A percentile compares a stretch with the other conserved stretches of the same genome.
phyloP scores from a whole-genome alignment of 2,888 invertebrate species.

The Meandrusa payeni region DNA sequence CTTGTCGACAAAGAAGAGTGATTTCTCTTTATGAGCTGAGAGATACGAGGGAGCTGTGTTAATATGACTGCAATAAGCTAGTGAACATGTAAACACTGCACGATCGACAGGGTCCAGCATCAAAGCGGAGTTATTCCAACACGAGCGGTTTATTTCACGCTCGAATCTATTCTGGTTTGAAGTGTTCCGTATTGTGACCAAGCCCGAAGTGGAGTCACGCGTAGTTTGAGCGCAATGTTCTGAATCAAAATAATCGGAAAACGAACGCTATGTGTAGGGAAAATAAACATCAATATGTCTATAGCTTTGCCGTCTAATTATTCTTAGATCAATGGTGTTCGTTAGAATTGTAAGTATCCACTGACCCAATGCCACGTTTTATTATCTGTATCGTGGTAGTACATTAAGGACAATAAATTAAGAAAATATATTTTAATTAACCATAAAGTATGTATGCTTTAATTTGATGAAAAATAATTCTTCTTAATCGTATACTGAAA shows the following conservation, averaged over 20 bases:
- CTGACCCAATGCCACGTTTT: background rate
- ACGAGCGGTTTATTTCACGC: conserved; percentile 28
- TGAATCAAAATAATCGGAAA: conserved; percentile 49
- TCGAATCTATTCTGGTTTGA: conserved; percentile 43
- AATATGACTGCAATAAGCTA: no score
- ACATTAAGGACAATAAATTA: no score
- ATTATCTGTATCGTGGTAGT: background rate
- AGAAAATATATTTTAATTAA: background rate
- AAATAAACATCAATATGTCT: conserved; percentile 54
- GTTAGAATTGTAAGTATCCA: background rate
- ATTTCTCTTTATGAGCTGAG: no score
- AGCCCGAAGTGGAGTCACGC: conserved; percentile 47
- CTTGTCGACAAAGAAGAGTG: no score
- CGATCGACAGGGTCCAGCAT: conserved; percentile 15
- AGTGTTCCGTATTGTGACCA: conserved; percentile 59
- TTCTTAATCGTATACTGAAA: no score
- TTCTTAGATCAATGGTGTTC: conserved; percentile 31
- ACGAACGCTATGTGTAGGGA: conserved; percentile 43
- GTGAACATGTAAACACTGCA: conserved; percentile 18
- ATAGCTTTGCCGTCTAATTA: conserved; percentile 34
- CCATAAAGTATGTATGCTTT: no score
- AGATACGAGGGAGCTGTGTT: no score
- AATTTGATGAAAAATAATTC: no score
- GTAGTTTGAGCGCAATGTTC: conserved; percentile 47
- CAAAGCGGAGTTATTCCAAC: conserved; percentile 28